Conservation (phyloP, 2,113 vertebrate species). For the cattle (Bos taurus) region ARS-UCD2.0 NC_037337.1:32735001-32735500, state of each 20-base stretch:
- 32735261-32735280: not conserved
- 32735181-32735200: conserved; percentile 65
- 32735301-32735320: not conserved
- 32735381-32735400: not conserved
- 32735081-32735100: conserved; percentile 63
- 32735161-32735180: conserved; percentile 53
- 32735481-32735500: conserved; percentile 36
- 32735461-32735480: conserved; percentile 7
- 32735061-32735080: conserved; percentile 58
- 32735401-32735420: not conserved
- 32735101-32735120: conserved; percentile 57
- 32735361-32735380: not conserved
- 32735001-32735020: not conserved
- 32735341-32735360: not conserved
- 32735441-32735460: conserved; percentile 21
- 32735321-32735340: not conserved
- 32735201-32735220: conserved; percentile 41
- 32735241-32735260: conserved; percentile 13
- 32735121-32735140: conserved; percentile 60
- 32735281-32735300: not conserved
- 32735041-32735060: conserved; percentile 51
- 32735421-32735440: conserved; percentile 3
- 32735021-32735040: conserved; percentile 40
- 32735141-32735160: conserved; percentile 63
- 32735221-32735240: conserved; percentile 37